Evolutionary conservation across 1,140 invertebrate genomes (phyloP), one percentile per base, ranked within the genome.

Genomic region (Hyphantria cunea): DNA sequence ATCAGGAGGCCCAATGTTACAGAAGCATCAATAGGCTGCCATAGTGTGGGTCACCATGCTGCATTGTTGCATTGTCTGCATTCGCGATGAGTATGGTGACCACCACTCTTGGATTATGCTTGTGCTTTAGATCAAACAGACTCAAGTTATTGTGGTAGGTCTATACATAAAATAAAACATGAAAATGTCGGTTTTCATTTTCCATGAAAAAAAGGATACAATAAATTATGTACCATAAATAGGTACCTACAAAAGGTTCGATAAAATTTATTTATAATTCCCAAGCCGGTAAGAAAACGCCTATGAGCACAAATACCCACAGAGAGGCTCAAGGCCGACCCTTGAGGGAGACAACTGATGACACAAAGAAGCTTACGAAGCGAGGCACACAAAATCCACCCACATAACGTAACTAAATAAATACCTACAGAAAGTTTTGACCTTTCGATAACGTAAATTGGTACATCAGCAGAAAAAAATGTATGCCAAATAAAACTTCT

Each of bases 321-420:
- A 6, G 17, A 48, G 47, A 10, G 50, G 44, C n/a, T 48, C 47
- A 44, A 44, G 34, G 42, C 9, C 34, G 7, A 14, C 49, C 56
- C 56, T n/a, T 17, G 32, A 49, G 49, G 59, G 33, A 61, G 49
- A 58, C 45, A 52, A 44, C 49, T 45, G 49, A 50, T 61, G 49
- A 37, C 32, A 17, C 55, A 50, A 42, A 55, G 51, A 49, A 47
- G 12, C 32, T 45, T 58, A 49, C 13, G 45, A 42, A 41, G 42
- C 7, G 17, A 31, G 41, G 41, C 56, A 60, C 34, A 33, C 6
- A 42, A 31, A 41, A 55, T 39, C 34, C 15, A 1, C 37, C 52
- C 13, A 31, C n/a, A 42, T 31, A 41, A 32, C 25, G 45, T 14
- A 6, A 33, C 31, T 53, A 13, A 42, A 44, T 31, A 54, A 42